These are phyloP conservation scores for Megalurothrips usitatus DNA, from an alignment of 2,888 invertebrate species.

Conservation along the genomic window DNA sequence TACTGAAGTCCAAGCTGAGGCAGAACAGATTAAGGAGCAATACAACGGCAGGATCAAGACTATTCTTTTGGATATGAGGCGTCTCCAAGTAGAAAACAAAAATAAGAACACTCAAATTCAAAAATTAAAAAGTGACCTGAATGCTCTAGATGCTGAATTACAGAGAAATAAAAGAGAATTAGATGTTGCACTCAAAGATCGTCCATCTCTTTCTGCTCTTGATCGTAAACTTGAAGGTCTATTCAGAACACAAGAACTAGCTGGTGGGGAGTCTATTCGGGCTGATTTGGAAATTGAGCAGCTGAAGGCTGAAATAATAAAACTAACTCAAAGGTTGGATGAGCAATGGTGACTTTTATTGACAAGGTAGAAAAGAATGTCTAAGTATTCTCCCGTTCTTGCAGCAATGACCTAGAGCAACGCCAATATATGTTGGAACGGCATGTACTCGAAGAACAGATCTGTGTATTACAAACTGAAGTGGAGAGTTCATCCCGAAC, in stretches of 20 bases:
- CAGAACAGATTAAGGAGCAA: constrained; percentile 31
- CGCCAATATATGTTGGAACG: constrained; percentile 17
- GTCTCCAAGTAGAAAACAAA: constrained; percentile 27
- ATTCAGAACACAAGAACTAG: constrained; percentile 27
- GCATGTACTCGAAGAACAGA: neutral
- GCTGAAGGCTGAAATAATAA: constrained; percentile 28
- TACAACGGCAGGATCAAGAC: constrained; percentile 32
- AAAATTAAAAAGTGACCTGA: constrained; percentile 28
- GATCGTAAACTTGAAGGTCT: constrained; percentile 29
- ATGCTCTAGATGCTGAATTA: constrained; percentile 28
- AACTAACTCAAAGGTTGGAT: constrained; percentile 29
- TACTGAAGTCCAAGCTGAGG: constrained; percentile 31
- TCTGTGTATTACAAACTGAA: neutral
- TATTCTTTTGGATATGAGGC: constrained; percentile 32
- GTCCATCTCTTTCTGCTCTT: neutral
- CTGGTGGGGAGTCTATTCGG: constrained; percentile 25
- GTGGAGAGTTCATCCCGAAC: neutral
- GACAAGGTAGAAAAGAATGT: neutral
- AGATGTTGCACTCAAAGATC: neutral
- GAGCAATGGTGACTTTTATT: neutral
- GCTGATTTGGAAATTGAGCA: constrained; percentile 30
- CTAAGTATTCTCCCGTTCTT: neutral
- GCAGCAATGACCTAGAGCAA: constrained; percentile 32
- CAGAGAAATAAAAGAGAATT: constrained; percentile 17
- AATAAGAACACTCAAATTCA: constrained; percentile 24